Evolutionary conservation across 2,113 vertebrate genomes (phyloP), one percentile per base, ranked within the genome.

Genomic region (Danionella cerebrum): DNA sequence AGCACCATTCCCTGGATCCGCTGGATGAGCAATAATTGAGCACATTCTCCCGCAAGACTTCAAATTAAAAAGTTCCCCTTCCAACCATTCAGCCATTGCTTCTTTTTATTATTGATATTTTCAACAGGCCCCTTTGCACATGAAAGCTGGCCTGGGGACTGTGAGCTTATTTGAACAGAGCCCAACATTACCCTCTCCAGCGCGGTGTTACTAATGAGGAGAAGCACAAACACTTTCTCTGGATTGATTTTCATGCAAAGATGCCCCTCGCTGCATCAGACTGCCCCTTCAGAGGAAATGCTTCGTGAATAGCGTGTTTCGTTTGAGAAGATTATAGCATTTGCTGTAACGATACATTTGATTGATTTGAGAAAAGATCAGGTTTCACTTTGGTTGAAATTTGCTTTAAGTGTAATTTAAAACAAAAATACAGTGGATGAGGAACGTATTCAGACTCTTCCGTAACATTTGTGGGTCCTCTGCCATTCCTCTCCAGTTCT

Each of bases 1-100:
- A 81, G 80, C 76, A 74, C 65, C 57, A 68, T 70, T 65, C 45
- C 64, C 60, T 44, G 69, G 80, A 82, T 81, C 82, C 80, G 73
- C 84, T 84, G 84, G 84, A 84, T 84, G 80, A 84, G 80, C 79
- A 77, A 65, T 89, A 90, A 88, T 88, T 88, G 85, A 81, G 84
- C 79, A 82, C 70, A 87, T 86, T 88, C 83, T 83, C 84, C 78
- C n/a, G 78, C 82, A 83, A 82, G 79, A 76, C 71, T 74, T 75
- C 74, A 86, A 88, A 87, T 89, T 86, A 87, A 89, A 89, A 85
- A 83, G 79, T 83, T 79, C 82, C 83, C 79, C 68, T 78, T 84
- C 89, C 87, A 78, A 79, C 76, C 74, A 78, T 80, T 75, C 78
- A 78, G 81, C 70, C 59, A 35, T 65, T 47, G 71, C 29, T 72